Evolutionary conservation across 2,888 invertebrate genomes (phyloP).

Genomic region (Agriopis aurantiaria): DNA sequence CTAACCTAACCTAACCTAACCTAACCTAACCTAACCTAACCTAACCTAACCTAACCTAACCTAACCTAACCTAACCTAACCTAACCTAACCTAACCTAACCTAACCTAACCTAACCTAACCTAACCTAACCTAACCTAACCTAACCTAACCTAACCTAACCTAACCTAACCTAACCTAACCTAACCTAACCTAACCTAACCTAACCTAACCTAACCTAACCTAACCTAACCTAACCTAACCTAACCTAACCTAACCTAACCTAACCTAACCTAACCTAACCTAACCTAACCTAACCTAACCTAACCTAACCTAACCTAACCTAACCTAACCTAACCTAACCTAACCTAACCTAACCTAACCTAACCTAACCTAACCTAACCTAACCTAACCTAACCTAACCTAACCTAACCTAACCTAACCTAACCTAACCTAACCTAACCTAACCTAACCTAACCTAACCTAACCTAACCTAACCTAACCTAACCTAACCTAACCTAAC

Average conservation of each 20-base stretch:
- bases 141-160: constrained; percentile 5
- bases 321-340: constrained; percentile 6
- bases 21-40: too few species aligned
- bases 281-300: constrained; percentile 7
- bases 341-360: neutral
- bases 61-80: constrained; percentile 1
- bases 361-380: too few species aligned
- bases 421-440: constrained; percentile 40
- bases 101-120: constrained; percentile 5
- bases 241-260: constrained; percentile 7
- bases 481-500: neutral
- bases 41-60: too few species aligned
- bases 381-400: constrained; percentile 41
- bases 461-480: neutral
- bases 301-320: constrained; percentile 4
- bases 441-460: constrained; percentile 10
- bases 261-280: constrained; percentile 9
- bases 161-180: constrained; percentile 5
- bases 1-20: constrained; percentile 20
- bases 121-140: constrained; percentile 5
- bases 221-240: constrained; percentile 5
- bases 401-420: constrained; percentile 45
- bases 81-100: constrained; percentile 5
- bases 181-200: constrained; percentile 5
- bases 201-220: constrained; percentile 5